Evolutionary conservation across 1,140 invertebrate species (phyloP).

Genomic region (Drosophila erecta): DNA sequence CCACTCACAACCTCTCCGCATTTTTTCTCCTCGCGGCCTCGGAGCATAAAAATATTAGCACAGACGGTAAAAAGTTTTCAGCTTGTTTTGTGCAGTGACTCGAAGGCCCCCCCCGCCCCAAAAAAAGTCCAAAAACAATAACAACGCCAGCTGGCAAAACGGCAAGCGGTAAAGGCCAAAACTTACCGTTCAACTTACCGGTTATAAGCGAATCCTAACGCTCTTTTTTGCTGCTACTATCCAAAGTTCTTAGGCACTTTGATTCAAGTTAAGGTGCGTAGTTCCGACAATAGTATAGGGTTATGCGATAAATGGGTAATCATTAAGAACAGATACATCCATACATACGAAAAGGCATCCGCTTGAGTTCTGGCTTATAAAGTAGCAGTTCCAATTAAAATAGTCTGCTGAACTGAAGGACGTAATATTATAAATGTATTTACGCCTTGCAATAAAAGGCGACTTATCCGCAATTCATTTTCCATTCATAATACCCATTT

Average conservation of each 20-base stretch:
- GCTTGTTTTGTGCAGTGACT: slow-evolving; percentile 39
- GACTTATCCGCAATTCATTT: too few relatives aligned
- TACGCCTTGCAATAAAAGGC: too few relatives aligned
- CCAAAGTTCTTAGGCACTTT: too few relatives aligned
- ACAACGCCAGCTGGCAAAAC: slow-evolving; percentile 25
- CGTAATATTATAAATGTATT: too few relatives aligned
- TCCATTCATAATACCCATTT: slow-evolving; percentile 6
- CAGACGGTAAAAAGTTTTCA: slow-evolving; percentile 57
- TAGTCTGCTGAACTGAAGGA: too few relatives aligned
- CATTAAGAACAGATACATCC: too few relatives aligned
- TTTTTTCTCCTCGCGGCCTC: slow-evolving; percentile 4
- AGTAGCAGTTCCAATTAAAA: too few relatives aligned
- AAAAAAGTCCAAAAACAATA: slow-evolving; percentile 12
- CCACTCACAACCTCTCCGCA: not conserved
- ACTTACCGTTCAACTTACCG: not conserved
- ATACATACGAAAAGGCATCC: too few relatives aligned
- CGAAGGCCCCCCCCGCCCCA: slow-evolving; percentile 11
- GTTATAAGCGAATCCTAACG: not conserved
- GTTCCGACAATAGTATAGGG: too few relatives aligned
- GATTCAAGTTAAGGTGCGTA: too few relatives aligned
- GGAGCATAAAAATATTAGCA: slow-evolving; percentile 70
- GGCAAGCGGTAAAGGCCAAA: slow-evolving; percentile 8
- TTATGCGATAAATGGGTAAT: too few relatives aligned
- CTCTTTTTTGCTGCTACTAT: not conserved
- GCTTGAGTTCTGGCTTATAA: too few relatives aligned